Conservation (phyloP, 1,140 invertebrate genomes). For the Spodoptera frugiperda region DNA sequence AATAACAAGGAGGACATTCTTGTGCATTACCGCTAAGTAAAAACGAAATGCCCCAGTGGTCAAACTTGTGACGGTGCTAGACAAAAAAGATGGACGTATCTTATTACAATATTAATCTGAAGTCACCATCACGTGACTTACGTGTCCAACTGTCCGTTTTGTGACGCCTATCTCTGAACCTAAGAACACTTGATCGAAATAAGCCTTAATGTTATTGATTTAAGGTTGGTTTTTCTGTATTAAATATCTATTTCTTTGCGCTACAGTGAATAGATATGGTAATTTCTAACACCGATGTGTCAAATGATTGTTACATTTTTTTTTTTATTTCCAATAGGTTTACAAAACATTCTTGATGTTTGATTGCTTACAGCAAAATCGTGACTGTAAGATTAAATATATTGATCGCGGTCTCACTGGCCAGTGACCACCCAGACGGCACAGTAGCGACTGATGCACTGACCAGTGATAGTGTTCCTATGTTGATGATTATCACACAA, state of each 20-base stretch:
- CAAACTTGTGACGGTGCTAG: constrained; percentile 2
- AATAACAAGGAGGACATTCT: background rate
- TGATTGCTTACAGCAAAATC: constrained; percentile 39
- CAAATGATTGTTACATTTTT: constrained; percentile 41
- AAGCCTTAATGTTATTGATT: background rate
- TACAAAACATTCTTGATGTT: constrained; percentile 32
- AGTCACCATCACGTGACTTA: constrained; percentile 56
- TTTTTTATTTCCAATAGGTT: constrained; percentile 35
- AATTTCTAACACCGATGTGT: constrained; percentile 43
- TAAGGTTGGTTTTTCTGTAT: background rate
- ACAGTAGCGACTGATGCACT: background rate
- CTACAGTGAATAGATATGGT: background rate
- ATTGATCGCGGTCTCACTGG: background rate
- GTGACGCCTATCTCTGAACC: constrained; percentile 43
- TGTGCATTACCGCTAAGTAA: background rate
- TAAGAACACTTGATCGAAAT: background rate
- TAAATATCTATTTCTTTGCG: background rate
- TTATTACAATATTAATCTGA: constrained; percentile 47
- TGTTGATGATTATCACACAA: background rate
- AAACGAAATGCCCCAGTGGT: background rate
- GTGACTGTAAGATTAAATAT: constrained; percentile 33
- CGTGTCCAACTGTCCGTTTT: constrained; percentile 46
- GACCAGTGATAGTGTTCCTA: too few relatives aligned
- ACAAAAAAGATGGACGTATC: constrained; percentile 27
- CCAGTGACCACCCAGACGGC: background rate